phyloP scores from a whole-genome alignment of 2,888 invertebrate genomes.

The Amphiduros pacificus region DNA sequence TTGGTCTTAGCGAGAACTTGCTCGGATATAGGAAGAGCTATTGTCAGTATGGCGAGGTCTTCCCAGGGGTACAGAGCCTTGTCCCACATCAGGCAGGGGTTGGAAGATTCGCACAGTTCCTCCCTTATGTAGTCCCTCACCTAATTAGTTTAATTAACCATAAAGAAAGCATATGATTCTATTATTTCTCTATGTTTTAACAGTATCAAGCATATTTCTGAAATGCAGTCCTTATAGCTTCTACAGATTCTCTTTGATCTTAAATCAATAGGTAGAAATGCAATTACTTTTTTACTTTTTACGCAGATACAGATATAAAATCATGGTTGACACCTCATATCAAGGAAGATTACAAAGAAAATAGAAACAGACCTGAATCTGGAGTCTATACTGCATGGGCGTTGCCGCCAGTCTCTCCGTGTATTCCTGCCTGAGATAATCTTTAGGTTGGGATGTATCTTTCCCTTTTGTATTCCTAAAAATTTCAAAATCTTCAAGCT shows the following conservation, averaged over 20 bases:
- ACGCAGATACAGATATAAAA: no score
- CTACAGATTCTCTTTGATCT: no score
- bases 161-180: neutral
- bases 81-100: conserved; percentile 5
- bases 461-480: neutral
- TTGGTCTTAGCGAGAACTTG: conserved; percentile 12
- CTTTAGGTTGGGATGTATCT: neutral
- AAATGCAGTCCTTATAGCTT: no score
- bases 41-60: conserved; percentile 24
- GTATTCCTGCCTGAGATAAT: conserved; percentile 23
- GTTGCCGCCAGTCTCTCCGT: neutral
- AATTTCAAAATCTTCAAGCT: no score
- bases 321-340: no score
- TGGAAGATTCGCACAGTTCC: neutral
- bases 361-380: no score
- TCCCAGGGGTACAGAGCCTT: conserved; percentile 14
- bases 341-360: no score
- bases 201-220: no score
- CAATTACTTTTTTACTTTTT: no score
- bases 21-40: conserved; percentile 14
- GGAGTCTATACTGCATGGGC: conserved; percentile 18
- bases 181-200: neutral
- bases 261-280: no score
- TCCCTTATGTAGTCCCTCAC: neutral
- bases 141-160: neutral